Evolutionary conservation across 2,888 invertebrate species (phyloP), one percentile per base, ranked within the genome.

Genomic region (Chrysolina americana): DNA sequence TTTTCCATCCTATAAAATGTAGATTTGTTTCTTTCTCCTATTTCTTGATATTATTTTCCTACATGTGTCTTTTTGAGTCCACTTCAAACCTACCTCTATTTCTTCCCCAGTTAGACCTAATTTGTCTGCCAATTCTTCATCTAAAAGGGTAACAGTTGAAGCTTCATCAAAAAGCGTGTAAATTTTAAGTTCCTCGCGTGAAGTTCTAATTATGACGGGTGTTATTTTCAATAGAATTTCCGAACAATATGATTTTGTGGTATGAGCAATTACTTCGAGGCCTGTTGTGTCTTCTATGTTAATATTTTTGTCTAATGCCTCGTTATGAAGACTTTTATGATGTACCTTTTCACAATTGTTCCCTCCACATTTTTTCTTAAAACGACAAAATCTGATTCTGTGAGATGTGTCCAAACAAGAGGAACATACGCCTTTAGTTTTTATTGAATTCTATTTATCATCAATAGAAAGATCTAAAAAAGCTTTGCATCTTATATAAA

Each of bases 61-160:
- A 56, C 56, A 56, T 56, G 56, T 56, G 56, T 17, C 56, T 56
- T 56, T 56, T 56, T 56, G 23, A 56, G 56, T 56, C 56, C 56
- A 56, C 56, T 56, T 56, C 56, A 56, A 56, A 56, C 5, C 56
- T 56, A 56, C 3, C n/a, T 56, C 56, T 21, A 11, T 23, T 56
- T 56, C 17, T 56, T 21, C 23, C n/a, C 56, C 56, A 56, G 8
- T 56, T 6, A 56, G 56, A 9, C 56, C 10, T 17, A 23, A 56
- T 9, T 56, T 56, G 56, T 56, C 11, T 56, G 56, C 23, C 56
- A 44, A 44, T 15, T 44, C 50, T 50, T 50, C 13, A 17, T 50
- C 50, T n/a, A 50, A 2, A 8, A 50, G 50, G 8, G 17, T 50
- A 50, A 50, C 50, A 15, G 50, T 50, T 15, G 17, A 50, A 50